phyloP scores from a whole-genome alignment of 2,797 vertebrate species.

The Psittacula echo region DNA sequence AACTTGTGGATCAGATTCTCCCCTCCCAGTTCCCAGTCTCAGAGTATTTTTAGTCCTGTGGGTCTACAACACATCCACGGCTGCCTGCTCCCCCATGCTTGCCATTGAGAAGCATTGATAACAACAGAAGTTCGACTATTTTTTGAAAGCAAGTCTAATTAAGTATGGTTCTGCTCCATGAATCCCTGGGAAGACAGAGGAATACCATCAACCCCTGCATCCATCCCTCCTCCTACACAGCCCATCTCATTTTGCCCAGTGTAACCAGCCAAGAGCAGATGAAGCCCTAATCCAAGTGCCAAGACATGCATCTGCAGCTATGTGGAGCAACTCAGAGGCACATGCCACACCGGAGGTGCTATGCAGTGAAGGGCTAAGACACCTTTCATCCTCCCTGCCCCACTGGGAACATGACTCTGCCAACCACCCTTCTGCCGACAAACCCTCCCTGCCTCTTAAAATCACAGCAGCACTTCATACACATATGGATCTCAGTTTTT shows the following conservation, averaged over 20 bases:
- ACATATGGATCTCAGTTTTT: fast-evolving
- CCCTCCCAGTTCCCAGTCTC: not conserved
- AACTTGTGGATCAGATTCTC: not conserved
- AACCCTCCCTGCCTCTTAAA: not conserved
- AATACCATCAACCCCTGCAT: not conserved
- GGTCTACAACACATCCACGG: not conserved
- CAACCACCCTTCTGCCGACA: not conserved
- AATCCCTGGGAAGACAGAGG: not conserved
- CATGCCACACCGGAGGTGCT: fast-evolving
- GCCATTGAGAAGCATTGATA: not conserved
- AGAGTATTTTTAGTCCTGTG: not conserved
- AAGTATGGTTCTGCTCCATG: not conserved
- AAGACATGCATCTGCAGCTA: not conserved
- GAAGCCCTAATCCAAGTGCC: not conserved
- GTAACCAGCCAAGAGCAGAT: not conserved
- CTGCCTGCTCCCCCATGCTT: not conserved
- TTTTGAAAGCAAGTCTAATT: slow-evolving; percentile 32
- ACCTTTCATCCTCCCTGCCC: not conserved
- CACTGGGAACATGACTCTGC: not conserved
- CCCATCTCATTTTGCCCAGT: fast-evolving
- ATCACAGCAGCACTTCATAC: not conserved
- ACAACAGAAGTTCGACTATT: not conserved
- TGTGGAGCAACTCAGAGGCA: not conserved
- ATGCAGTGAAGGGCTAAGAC: not conserved
- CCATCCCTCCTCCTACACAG: not conserved